Base-by-base conservation (phyloP, 2,888 invertebrate genomes). In the Nebria salina region DNA sequence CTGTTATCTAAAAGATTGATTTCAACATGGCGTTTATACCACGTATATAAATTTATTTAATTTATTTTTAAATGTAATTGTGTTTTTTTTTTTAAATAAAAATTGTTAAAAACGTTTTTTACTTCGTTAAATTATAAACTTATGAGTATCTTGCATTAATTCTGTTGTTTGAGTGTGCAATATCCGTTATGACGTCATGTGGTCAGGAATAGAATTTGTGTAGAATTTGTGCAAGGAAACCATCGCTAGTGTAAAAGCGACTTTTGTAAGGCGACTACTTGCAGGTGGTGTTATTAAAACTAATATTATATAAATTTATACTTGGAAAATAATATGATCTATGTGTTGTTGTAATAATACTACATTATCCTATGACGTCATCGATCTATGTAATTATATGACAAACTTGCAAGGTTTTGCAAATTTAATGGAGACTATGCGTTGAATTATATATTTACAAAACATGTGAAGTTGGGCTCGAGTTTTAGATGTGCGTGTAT, bases 291-390 rank as follows among this genome's bases (percentile, higher is more conserved):
- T 54, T 54, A 54, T 54, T 54, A 54, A 54, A 54, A 54, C 13
- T 8, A 11, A 54, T 54, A 13, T 54, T n/a, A n/a, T n/a, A n/a
- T n/a, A n/a, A n/a, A n/a, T n/a, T 54, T 54, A 54, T 54, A 54
- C 54, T 11, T 54, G 8, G 54, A 54, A 54, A 11, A 54, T 54
- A 54, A 54, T 11, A 54, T 2, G 13, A 54, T 54, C 54, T 54
- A 43, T 9, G 54, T 34, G 34, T 34, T 34, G 5, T 34, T 34
- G 54, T 54, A 54, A 13, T 8, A 54, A 54, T 11, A 54, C 54
- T 54, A 70, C 25, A 25, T 70, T 26, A 70, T 70, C 15, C 11
- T 3, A 34, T 70, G 70, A 70, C 70, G 70, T 70, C 70, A 70
- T 8, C 26, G 70, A 70, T 70, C 70, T 11, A 70, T 70, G 70